phyloP scores from a whole-genome alignment of 2,797 vertebrate species.

The Lepidocolaptes lacrymiger region DNA sequence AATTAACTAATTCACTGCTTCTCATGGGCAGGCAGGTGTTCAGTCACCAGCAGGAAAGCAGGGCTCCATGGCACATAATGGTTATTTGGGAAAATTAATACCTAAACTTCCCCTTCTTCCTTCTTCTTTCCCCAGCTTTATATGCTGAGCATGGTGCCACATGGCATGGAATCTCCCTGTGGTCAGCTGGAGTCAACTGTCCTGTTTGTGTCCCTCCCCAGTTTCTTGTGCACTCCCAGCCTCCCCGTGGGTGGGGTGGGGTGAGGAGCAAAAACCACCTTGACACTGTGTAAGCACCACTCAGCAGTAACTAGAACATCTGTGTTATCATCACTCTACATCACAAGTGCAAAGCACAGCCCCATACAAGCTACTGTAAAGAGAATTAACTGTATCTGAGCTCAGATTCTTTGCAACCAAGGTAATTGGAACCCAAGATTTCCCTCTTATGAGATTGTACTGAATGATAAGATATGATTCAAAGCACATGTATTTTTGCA shows the following conservation, averaged over 20 bases:
- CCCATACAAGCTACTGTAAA: background rate
- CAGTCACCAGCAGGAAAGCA: background rate
- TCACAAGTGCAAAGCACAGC: background rate
- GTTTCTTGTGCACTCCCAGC: rapidly evolving
- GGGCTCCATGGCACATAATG: background rate
- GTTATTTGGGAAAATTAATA: background rate
- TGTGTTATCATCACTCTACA: background rate
- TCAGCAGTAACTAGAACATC: background rate
- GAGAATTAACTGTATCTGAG: background rate
- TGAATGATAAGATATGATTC: background rate
- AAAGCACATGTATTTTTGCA: background rate
- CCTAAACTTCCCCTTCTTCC: background rate
- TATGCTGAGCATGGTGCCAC: background rate
- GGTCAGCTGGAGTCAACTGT: background rate
- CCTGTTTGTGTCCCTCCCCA: background rate
- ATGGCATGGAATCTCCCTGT: background rate
- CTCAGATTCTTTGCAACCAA: background rate
- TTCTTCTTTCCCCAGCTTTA: background rate
- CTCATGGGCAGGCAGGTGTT: background rate
- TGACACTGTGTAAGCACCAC: background rate
- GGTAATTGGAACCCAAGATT: background rate
- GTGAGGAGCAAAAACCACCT: background rate
- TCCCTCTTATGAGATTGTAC: background rate
- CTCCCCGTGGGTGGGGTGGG: background rate
- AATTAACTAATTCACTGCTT: background rate